These are phyloP conservation scores for Xerus inauris DNA, from an alignment of 2,113 vertebrate genomes.

Conservation along the genomic window DNA sequence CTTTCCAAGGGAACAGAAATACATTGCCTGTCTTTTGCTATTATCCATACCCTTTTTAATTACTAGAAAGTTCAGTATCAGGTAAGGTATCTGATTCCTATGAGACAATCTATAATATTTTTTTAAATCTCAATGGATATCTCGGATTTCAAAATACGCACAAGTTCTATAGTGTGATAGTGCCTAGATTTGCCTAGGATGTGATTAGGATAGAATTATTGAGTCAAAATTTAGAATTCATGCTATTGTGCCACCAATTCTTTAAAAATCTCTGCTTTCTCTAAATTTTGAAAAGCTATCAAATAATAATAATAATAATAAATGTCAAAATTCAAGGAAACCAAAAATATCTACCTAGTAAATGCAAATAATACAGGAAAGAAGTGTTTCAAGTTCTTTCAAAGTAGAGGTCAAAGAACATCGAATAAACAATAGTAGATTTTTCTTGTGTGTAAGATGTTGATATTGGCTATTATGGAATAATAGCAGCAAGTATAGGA, in stretches of 20 bases:
- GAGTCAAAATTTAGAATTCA: constrained; percentile 35
- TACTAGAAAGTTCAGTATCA: background rate
- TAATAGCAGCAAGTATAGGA: background rate
- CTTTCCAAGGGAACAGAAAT: background rate
- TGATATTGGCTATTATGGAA: background rate
- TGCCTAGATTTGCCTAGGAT: background rate
- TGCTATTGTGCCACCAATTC: background rate
- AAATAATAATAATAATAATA: background rate
- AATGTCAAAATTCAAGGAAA: background rate
- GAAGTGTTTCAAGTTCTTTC: background rate
- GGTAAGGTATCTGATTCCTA: background rate
- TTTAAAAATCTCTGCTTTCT: background rate
- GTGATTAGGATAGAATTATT: background rate
- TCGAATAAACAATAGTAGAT: background rate
- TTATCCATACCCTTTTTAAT: background rate
- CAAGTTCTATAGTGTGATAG: background rate
- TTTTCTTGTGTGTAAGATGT: background rate
- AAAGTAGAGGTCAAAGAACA: background rate
- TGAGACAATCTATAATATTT: background rate
- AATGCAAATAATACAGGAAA: background rate
- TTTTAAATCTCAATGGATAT: background rate
- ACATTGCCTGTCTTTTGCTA: background rate
- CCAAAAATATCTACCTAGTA: background rate
- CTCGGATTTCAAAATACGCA: background rate
- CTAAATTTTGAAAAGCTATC: background rate